These are phyloP conservation scores for Betta splendens DNA, from an alignment of 2,797 vertebrate species.

Conservation along the genomic window DNA sequence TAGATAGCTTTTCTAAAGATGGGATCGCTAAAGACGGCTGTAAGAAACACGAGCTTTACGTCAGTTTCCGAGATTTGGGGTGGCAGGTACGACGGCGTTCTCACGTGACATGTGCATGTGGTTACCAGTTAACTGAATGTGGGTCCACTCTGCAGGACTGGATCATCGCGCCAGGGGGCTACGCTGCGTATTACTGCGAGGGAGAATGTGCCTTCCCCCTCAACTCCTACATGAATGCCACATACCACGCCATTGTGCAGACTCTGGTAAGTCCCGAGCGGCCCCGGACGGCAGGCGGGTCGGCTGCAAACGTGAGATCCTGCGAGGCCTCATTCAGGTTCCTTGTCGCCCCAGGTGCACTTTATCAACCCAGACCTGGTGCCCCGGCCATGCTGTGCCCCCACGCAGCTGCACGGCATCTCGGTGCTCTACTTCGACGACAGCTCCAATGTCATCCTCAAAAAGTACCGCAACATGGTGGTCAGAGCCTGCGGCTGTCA, in stretches of 20 bases:
- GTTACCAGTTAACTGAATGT: neutral
- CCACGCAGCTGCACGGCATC: slow-evolving; percentile 97
- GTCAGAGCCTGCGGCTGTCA: slow-evolving; percentile 98
- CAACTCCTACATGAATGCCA: slow-evolving; percentile 99
- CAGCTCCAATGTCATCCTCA: slow-evolving; percentile 98
- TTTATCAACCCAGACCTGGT: slow-evolving; percentile 97
- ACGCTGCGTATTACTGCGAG: slow-evolving; percentile 97
- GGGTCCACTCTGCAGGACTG: slow-evolving; percentile 86
- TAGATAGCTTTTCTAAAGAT: slow-evolving; percentile 91
- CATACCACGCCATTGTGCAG: slow-evolving; percentile 98
- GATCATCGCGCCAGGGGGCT: slow-evolving; percentile 98
- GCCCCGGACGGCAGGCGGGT: slow-evolving; percentile 4
- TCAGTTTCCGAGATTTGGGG: slow-evolving; percentile 97
- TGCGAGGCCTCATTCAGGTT: slow-evolving; percentile 9
- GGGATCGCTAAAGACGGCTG: slow-evolving; percentile 92
- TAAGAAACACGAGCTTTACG: slow-evolving; percentile 96
- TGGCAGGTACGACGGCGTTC: slow-evolving; percentile 89
- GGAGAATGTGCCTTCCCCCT: slow-evolving; percentile 97
- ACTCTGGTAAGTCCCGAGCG: slow-evolving; percentile 87
- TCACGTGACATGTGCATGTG: neutral
- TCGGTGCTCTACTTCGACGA: slow-evolving; percentile 99
- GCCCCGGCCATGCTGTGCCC: slow-evolving; percentile 97
- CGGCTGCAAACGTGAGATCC: slow-evolving; percentile 4
- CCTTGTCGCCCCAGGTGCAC: slow-evolving; percentile 86
- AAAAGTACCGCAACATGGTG: slow-evolving; percentile 99